phyloP scores from a whole-genome alignment of 1,140 invertebrate genomes.

The Batillaria attramentaria region DNA sequence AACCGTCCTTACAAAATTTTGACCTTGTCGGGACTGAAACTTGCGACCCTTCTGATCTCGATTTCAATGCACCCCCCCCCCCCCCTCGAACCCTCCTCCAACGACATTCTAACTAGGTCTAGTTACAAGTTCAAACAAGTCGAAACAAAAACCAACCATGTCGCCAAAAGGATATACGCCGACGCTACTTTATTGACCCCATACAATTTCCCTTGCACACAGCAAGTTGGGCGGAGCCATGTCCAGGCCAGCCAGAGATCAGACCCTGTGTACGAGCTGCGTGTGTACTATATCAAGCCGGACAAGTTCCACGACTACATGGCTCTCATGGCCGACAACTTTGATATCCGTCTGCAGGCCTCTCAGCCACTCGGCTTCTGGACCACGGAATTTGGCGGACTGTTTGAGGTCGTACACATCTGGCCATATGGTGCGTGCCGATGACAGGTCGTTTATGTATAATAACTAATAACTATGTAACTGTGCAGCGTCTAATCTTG shows the following conservation, averaged over 20 bases:
- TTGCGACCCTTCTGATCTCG: too few species aligned
- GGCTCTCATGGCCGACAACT: conserved; percentile 61
- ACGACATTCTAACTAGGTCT: background rate
- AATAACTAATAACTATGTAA: background rate
- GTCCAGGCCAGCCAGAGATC: background rate
- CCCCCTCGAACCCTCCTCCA: too few species aligned
- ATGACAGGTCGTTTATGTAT: conserved; percentile 34
- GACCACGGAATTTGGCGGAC: conserved; percentile 69
- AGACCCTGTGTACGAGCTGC: conserved; percentile 61
- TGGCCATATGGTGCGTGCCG: conserved; percentile 74
- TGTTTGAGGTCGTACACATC: conserved; percentile 70
- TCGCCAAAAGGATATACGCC: background rate
- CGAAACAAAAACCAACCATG: too few species aligned
- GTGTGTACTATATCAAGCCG: conserved; percentile 56
- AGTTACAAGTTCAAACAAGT: too few species aligned
- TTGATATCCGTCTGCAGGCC: conserved; percentile 64
- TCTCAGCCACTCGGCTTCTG: conserved; percentile 69
- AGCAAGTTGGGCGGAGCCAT: background rate
- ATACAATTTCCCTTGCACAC: background rate
- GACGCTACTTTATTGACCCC: background rate
- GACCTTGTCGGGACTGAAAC: too few species aligned
- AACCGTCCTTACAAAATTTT: too few species aligned
- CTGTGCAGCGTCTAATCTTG: background rate
- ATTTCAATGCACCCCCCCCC: too few species aligned
- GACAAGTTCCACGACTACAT: conserved; percentile 62